phyloP scores from a whole-genome alignment of 2,888 invertebrate genomes.

The Julus scandinavius region DNA sequence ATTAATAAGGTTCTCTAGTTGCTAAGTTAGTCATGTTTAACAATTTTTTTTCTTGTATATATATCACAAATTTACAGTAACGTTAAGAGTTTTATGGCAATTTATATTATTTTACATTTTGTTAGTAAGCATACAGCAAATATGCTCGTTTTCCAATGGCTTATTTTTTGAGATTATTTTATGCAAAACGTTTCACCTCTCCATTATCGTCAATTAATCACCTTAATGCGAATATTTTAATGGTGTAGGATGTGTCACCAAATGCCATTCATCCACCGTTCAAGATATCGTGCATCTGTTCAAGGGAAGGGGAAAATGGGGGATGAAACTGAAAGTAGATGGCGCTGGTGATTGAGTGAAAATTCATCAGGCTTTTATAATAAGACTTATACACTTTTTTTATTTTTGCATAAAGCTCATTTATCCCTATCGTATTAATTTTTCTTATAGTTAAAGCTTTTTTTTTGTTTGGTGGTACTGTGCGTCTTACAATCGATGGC shows the following conservation, averaged over 20 bases:
- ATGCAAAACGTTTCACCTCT: neutral
- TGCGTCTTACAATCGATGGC: no score
- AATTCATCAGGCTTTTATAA: no score
- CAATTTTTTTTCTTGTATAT: no score
- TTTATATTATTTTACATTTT: neutral
- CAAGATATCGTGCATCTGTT: constrained; percentile 47
- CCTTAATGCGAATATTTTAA: constrained; percentile 49
- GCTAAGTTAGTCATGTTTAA: no score
- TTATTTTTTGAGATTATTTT: neutral
- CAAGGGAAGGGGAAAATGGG: neutral
- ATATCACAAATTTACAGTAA: no score
- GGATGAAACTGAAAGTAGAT: neutral
- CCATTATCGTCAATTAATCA: constrained; percentile 50
- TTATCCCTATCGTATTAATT: no score
- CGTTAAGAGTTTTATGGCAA: no score
- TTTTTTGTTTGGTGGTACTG: no score
- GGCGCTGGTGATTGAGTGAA: neutral
- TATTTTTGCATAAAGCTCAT: no score
- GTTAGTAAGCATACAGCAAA: no score
- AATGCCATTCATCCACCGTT: neutral
- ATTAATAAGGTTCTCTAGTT: neutral
- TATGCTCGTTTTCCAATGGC: neutral
- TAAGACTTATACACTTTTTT: no score
- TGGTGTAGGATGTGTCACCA: constrained; percentile 49
- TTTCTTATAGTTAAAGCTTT: no score